Conservation (phyloP, 1,140 invertebrate genomes). For the Micrasema minimum region DNA sequence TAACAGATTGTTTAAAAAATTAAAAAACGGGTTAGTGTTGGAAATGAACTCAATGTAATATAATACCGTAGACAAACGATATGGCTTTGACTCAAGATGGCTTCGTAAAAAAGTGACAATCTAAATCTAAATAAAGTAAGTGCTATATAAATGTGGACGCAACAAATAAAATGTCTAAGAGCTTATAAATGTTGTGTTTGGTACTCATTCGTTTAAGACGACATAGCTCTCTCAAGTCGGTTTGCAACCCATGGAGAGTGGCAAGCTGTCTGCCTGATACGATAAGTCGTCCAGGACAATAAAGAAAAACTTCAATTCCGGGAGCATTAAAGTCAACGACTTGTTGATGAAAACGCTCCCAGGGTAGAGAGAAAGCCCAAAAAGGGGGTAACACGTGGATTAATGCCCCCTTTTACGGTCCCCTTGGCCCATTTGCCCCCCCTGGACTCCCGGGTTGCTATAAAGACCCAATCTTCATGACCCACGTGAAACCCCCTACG, state of each 20-base stretch:
- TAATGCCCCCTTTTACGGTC: constrained; percentile 9
- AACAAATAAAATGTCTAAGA: too few species aligned
- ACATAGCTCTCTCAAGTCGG: background rate
- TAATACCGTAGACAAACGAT: too few species aligned
- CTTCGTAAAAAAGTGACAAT: too few species aligned
- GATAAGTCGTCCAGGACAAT: constrained; percentile 11
- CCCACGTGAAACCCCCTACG: constrained; percentile 10
- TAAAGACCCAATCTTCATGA: constrained; percentile 13
- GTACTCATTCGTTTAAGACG: too few species aligned
- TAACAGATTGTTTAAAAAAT: too few species aligned
- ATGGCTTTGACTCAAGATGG: too few species aligned
- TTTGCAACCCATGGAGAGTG: background rate
- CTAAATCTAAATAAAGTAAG: too few species aligned
- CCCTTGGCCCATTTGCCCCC: background rate
- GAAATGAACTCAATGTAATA: too few species aligned
- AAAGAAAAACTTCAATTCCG: constrained; percentile 34
- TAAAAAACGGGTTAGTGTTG: too few species aligned
- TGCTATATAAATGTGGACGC: too few species aligned
- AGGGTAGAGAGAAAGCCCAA: background rate
- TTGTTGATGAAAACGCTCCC: constrained; percentile 34
- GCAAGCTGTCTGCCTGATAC: background rate
- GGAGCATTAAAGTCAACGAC: constrained; percentile 28
- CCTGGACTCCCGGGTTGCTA: background rate
- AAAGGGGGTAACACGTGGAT: background rate
- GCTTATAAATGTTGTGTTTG: too few species aligned